phyloP scores from a whole-genome alignment of 2,113 vertebrate species.

The Scomber japonicus region DNA sequence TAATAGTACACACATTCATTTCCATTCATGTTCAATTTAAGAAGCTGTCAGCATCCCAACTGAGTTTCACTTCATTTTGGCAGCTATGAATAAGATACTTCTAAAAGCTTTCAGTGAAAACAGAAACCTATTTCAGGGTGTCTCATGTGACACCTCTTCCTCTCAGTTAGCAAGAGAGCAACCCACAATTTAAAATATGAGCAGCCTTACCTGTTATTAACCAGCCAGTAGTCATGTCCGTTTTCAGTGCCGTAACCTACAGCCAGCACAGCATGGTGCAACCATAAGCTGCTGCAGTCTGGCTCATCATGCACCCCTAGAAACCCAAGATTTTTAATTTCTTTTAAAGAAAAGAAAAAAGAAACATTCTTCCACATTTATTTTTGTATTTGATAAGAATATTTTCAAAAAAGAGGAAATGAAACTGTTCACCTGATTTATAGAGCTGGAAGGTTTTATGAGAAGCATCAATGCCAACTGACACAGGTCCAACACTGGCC shows the following conservation, averaged over 20 bases:
- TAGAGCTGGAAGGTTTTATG: constrained; percentile 82
- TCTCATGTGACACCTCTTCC: not conserved
- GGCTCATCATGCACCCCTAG: constrained; percentile 85
- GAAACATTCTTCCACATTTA: not conserved
- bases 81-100: not conserved
- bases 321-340: not conserved
- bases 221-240: constrained; percentile 82
- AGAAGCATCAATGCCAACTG: constrained; percentile 83
- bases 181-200: not conserved
- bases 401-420: not conserved
- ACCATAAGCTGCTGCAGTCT: constrained; percentile 71
- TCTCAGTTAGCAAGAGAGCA: not conserved
- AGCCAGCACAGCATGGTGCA: constrained; percentile 83
- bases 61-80: constrained; percentile 11
- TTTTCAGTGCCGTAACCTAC: constrained; percentile 81
- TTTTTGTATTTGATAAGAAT: not conserved
- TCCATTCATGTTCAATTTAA: not conserved
- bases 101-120: not conserved
- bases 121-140: not conserved
- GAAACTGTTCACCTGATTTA: constrained; percentile 75
- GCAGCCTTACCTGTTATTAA: constrained; percentile 85
- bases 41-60: not conserved
- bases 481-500: constrained; percentile 85
- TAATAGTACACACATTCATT: not conserved
- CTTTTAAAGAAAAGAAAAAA: no score